Evolutionary conservation across 1,140 invertebrate genomes (phyloP).

Genomic region (Brachionus calyciflorus): DNA sequence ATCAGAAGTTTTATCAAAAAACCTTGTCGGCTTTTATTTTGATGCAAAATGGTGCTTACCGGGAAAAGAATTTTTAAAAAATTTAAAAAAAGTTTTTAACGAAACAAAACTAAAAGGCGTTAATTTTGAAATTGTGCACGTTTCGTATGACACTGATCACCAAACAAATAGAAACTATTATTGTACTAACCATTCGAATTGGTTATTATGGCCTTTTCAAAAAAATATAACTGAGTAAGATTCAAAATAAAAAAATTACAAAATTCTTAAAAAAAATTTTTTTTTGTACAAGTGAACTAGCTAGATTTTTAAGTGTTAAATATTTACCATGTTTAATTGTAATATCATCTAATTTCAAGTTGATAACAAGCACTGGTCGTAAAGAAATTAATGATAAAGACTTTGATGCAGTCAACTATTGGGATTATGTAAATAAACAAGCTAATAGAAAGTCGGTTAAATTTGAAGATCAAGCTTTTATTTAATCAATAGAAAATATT

Average conservation of each 20-base stretch:
- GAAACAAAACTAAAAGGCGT: not conserved
- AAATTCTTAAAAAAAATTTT: not conserved
- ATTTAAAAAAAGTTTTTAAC: not conserved
- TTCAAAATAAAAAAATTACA: not conserved
- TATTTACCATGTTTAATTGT: slow-evolving; percentile 8
- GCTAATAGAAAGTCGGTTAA: not conserved
- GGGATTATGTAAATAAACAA: slow-evolving; percentile 16
- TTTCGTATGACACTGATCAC: not conserved
- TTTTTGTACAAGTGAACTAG: slow-evolving; percentile 13
- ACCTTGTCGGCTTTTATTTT: slow-evolving; percentile 28
- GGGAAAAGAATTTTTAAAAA: not conserved
- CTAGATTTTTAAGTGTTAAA: not conserved
- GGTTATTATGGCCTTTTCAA: slow-evolving; percentile 13
- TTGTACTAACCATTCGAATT: not conserved
- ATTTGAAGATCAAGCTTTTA: slow-evolving; percentile 4
- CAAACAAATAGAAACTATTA: not conserved
- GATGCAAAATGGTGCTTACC: slow-evolving; percentile 19
- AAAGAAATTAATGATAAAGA: slow-evolving; percentile 19
- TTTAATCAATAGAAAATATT: not conserved
- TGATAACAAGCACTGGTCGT: not conserved
- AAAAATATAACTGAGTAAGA: not conserved
- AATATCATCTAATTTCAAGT: not conserved
- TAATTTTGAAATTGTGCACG: not conserved
- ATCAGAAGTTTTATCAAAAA: not conserved
- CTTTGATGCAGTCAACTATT: not conserved